Conservation (phyloP, 2,797 vertebrate species). For the Alectoris magna region DNA sequence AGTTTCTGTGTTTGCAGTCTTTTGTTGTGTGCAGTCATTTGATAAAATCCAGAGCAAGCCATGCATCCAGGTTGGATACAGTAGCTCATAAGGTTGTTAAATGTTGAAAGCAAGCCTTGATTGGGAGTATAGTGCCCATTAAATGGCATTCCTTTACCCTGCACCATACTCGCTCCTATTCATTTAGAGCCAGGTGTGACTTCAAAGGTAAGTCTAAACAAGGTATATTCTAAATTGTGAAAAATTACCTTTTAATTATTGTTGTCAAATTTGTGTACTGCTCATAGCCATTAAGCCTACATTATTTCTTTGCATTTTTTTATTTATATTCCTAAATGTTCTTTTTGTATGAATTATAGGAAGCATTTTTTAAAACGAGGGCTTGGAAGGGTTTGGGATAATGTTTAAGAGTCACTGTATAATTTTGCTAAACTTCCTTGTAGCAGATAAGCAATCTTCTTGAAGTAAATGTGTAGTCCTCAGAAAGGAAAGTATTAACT, state of each 20-base stretch:
- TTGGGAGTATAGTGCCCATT: neutral
- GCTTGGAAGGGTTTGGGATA: neutral
- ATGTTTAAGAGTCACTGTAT: neutral
- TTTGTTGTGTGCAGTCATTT: neutral
- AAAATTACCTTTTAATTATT: neutral
- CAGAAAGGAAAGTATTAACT: neutral
- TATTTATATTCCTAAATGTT: neutral
- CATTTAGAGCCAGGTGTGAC: constrained; percentile 57
- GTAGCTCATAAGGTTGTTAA: neutral
- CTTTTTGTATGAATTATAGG: neutral
- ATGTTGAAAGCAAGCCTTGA: neutral
- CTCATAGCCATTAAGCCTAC: neutral
- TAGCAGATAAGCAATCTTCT: neutral
- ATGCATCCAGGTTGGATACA: neutral
- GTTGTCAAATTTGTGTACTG: neutral
- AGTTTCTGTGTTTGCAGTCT: neutral
- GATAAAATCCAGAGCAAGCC: neutral
- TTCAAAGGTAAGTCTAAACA: constrained; percentile 73
- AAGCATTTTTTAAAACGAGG: constrained; percentile 2
- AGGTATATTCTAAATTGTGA: constrained; percentile 5
- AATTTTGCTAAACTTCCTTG: neutral
- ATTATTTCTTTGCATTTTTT: neutral
- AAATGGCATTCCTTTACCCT: neutral
- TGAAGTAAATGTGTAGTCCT: neutral
- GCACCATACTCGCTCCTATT: neutral